phyloP scores from a whole-genome alignment of 2,797 vertebrate genomes.

The Peromyscus melanophrys region DNA sequence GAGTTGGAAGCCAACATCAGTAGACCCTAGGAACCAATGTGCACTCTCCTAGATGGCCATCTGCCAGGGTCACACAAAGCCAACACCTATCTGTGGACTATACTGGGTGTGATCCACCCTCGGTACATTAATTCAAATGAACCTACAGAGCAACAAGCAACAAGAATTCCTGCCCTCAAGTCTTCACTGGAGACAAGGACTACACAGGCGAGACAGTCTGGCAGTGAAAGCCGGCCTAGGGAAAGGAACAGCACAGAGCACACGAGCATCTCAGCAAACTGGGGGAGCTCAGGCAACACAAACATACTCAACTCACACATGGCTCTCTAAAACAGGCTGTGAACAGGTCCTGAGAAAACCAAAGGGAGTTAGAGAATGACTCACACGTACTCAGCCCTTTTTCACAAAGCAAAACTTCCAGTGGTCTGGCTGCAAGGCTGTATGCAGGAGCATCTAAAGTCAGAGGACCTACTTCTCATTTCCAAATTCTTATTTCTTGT shows the following conservation, averaged over 20 bases:
- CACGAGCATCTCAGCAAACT: not conserved
- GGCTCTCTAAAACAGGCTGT: constrained; percentile 12
- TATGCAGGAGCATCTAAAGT: not conserved
- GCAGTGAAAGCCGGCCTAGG: not conserved
- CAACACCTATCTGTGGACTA: not conserved
- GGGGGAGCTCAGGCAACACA: not conserved
- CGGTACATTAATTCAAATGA: not conserved
- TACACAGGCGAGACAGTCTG: not conserved
- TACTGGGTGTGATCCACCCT: not conserved
- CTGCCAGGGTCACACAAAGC: not conserved
- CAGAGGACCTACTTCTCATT: not conserved
- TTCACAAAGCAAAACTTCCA: not conserved
- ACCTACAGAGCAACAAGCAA: not conserved
- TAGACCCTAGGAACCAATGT: not conserved
- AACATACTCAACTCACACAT: not conserved
- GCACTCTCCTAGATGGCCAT: not conserved
- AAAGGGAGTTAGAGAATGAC: not conserved
- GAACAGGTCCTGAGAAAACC: not conserved
- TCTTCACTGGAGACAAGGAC: not conserved
- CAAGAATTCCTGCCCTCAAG: not conserved
- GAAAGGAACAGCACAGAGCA: fast-evolving
- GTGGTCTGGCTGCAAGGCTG: not conserved
- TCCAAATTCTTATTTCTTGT: not conserved
- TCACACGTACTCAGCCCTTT: not conserved
- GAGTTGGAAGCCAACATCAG: not conserved